phyloP scores from a whole-genome alignment of 2,797 vertebrate genomes.

The Epinephelus coioides region DNA sequence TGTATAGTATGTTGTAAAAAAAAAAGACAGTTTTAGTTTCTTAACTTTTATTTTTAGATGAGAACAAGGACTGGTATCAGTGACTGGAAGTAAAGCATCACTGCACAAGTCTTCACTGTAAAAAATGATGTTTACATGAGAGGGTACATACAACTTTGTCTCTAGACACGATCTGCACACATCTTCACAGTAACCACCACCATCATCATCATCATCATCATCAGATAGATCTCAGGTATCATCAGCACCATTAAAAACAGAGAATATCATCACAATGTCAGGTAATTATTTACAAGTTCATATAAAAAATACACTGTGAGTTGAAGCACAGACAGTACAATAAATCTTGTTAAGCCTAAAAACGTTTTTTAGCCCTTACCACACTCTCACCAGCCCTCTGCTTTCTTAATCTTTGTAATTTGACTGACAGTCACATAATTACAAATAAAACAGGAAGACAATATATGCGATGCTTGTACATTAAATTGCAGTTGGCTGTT shows the following conservation, averaged over 20 bases:
- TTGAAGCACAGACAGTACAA: slow-evolving; percentile 26
- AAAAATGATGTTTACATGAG: slow-evolving; percentile 3
- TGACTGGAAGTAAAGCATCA: not conserved
- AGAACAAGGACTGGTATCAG: not conserved
- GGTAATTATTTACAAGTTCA: slow-evolving; percentile 73
- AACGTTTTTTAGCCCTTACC: slow-evolving; percentile 5
- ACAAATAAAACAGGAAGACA: not conserved
- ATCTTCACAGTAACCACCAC: slow-evolving; percentile 15
- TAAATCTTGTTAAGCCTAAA: slow-evolving; percentile 27
- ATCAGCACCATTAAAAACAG: slow-evolving; percentile 34
- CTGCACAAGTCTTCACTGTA: not conserved
- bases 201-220: slow-evolving; percentile 14
- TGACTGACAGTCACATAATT: not conserved
- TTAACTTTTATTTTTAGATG: slow-evolving; percentile 2
- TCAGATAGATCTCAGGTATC: slow-evolving; percentile 30
- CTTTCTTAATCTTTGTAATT: not conserved
- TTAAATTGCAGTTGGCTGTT: not conserved
- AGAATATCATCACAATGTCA: slow-evolving; percentile 32
- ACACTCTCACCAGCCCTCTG: not conserved
- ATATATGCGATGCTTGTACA: not conserved
- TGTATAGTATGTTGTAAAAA: too few species aligned
- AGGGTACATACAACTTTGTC: not conserved
- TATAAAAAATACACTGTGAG: slow-evolving; percentile 49
- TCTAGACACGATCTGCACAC: not conserved
- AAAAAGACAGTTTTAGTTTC: not conserved